phyloP scores from a whole-genome alignment of 64 coral and sea anemone genomes.

The Montipora cactus region DNA sequence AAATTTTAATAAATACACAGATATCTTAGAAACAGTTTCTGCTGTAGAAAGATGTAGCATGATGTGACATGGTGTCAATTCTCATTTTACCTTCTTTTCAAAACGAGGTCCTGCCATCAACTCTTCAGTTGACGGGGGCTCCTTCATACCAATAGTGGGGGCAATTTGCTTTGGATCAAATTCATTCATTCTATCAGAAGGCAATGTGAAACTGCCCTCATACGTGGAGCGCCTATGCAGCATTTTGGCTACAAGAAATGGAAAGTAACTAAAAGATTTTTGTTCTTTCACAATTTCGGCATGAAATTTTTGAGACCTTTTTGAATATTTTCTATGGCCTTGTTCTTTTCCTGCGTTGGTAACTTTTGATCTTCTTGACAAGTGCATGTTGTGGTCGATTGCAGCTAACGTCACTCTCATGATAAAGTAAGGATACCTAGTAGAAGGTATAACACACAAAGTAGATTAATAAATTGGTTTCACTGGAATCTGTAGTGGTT shows the following conservation, averaged over 20 bases:
- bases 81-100: neutral
- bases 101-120: conserved; percentile 31
- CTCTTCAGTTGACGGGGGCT: conserved; percentile 32
- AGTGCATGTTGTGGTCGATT: too few relatives aligned
- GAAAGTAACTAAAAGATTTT: conserved; percentile 41
- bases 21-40: too few relatives aligned
- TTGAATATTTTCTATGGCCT: neutral
- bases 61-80: too few relatives aligned
- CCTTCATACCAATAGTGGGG: conserved; percentile 44
- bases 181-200: neutral
- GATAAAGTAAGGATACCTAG: too few relatives aligned
- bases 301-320: conserved; percentile 30
- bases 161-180: conserved; percentile 66
- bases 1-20: too few relatives aligned
- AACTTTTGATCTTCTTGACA: too few relatives aligned
- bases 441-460: too few relatives aligned
- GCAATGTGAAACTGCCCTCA: neutral
- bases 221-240: neutral
- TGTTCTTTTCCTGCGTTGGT: neutral
- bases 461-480: too few relatives aligned
- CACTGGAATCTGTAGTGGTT: too few relatives aligned
- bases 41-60: too few relatives aligned
- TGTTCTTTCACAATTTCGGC: conserved; percentile 45
- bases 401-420: too few relatives aligned
- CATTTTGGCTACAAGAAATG: conserved; percentile 12